phyloP scores from a whole-genome alignment of 2,888 invertebrate species.

The Ectemnius cavifrons region DNA sequence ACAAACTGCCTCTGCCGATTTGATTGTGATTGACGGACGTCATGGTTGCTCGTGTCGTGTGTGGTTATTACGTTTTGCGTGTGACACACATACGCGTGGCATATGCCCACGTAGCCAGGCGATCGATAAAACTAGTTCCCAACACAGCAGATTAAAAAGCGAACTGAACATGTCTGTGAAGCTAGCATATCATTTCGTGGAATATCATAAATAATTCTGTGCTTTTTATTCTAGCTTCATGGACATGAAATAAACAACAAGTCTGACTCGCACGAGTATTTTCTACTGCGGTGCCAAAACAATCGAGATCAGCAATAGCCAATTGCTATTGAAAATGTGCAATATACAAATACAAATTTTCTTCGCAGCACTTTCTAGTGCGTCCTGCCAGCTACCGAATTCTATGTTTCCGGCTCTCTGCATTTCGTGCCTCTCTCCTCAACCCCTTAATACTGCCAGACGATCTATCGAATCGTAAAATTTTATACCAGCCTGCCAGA shows the following conservation, averaged over 20 bases:
- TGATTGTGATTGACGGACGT: constrained; percentile 59
- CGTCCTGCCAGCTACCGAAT: not conserved
- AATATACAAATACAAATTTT: not conserved
- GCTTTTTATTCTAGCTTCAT: not conserved
- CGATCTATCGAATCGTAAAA: constrained; percentile 51
- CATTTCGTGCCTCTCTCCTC: constrained; percentile 16
- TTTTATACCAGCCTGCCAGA: constrained; percentile 52
- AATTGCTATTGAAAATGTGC: too few relatives aligned
- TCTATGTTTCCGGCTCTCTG: not conserved
- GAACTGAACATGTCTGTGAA: not conserved
- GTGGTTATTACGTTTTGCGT: constrained; percentile 62
- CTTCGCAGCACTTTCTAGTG: not conserved
- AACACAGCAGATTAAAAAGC: not conserved
- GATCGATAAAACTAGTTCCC: constrained; percentile 1
- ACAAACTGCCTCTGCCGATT: constrained; percentile 56
- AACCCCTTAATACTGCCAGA: constrained; percentile 22
- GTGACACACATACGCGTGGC: constrained; percentile 30
- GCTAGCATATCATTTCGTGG: not conserved
- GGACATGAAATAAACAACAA: not conserved
- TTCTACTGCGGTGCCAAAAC: too few relatives aligned
- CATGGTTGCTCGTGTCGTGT: constrained; percentile 47
- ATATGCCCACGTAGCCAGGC: not conserved
- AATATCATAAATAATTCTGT: not conserved
- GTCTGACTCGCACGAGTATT: not conserved
- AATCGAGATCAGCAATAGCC: too few relatives aligned